Conservation (phyloP, 2,113 vertebrate species). For the Delphinapterus leucas region DNA sequence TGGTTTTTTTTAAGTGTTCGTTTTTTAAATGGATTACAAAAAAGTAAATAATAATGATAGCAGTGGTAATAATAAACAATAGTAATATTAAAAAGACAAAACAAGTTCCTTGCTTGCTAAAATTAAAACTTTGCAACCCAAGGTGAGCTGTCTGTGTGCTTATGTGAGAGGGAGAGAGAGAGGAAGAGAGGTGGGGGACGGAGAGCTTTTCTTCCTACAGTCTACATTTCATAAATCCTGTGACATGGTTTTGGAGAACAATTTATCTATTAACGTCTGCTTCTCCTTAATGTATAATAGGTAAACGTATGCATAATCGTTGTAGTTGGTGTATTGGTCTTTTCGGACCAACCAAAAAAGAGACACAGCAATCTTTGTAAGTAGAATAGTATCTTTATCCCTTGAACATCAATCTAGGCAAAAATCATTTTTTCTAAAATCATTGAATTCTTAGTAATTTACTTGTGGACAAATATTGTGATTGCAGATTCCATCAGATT, state of each 20-base stretch:
- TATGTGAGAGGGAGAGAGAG: not conserved
- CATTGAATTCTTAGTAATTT: slow-evolving; percentile 53
- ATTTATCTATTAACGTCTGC: not conserved
- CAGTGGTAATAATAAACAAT: not conserved
- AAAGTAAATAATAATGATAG: not conserved
- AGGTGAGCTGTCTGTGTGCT: not conserved
- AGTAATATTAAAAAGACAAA: not conserved
- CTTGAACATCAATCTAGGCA: not conserved
- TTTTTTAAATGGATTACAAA: not conserved
- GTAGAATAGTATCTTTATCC: not conserved
- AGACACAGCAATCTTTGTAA: not conserved
- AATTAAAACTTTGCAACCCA: slow-evolving; percentile 28
- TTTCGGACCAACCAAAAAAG: not conserved
- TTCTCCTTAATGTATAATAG: not conserved
- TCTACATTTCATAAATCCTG: not conserved
- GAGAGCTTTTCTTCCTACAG: not conserved
- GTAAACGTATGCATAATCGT: not conserved
- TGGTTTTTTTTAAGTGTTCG: slow-evolving; percentile 62
- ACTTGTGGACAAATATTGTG: slow-evolving; percentile 24
- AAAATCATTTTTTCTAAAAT: slow-evolving; percentile 57
- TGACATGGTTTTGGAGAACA: not conserved
- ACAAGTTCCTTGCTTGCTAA: slow-evolving; percentile 7
- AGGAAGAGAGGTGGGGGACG: not conserved
- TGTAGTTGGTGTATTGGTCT: not conserved
- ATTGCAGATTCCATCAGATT: not conserved